Evolutionary conservation across 92 coral and sea anemone species (phyloP).

Genomic region (Zoanthus sociatus): DNA sequence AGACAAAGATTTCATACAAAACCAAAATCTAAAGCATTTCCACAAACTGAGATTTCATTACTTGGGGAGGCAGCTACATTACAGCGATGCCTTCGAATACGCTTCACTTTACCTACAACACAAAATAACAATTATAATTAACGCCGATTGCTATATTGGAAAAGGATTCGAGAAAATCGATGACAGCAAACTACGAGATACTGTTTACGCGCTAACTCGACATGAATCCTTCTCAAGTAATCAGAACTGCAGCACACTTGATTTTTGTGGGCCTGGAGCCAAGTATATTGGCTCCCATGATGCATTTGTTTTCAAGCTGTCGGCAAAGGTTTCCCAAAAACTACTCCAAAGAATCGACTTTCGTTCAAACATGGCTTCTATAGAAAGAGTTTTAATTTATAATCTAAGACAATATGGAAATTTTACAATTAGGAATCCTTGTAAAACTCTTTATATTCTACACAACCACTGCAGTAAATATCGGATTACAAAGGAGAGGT

Average conservation of each 20-base stretch:
- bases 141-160: conserved; percentile 65
- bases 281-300: conserved; percentile 94
- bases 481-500: conserved; percentile 43
- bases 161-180: conserved; percentile 73
- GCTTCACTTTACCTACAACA: conserved; percentile 68
- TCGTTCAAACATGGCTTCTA: conserved; percentile 81
- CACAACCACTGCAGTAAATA: conserved; percentile 85
- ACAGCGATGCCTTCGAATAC: conserved; percentile 83
- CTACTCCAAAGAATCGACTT: conserved; percentile 66
- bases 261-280: conserved; percentile 79
- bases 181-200: conserved; percentile 50
- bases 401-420: neutral
- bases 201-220: conserved; percentile 86
- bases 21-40: conserved; percentile 34
- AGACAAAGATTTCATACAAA: conserved; percentile 55
- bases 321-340: conserved; percentile 59
- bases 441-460: conserved; percentile 72
- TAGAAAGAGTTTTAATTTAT: conserved; percentile 76
- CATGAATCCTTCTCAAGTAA: conserved; percentile 71
- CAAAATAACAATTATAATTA: conserved; percentile 72
- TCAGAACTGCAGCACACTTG: conserved; percentile 64
- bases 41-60: conserved; percentile 56
- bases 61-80: conserved; percentile 79
- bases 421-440: conserved; percentile 82
- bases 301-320: conserved; percentile 80